Percentiles rank a stretch among this genome's conserved stretches.
phyloP scores from a whole-genome alignment of 64 coral and sea anemone species.

The Catalaphyllia jardinei region DNA sequence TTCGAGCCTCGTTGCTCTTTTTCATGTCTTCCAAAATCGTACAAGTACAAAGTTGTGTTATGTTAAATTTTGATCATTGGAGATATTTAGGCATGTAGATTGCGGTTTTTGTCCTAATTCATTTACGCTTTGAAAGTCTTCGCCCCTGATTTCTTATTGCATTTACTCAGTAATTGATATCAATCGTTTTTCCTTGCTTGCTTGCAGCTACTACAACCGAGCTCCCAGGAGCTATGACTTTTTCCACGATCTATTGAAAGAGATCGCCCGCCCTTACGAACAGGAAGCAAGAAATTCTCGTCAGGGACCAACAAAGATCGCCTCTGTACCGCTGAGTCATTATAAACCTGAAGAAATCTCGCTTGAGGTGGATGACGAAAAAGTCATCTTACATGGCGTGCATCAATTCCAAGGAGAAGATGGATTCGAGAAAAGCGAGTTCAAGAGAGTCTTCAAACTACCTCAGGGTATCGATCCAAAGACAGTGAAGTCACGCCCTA shows the following conservation, averaged over 20 bases:
- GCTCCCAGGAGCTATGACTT: background rate
- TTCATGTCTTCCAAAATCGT: too few species aligned
- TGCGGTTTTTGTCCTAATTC: too few species aligned
- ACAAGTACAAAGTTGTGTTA: too few species aligned
- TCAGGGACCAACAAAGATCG: conserved; percentile 11
- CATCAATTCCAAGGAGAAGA: conserved; percentile 63
- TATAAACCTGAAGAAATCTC: conserved; percentile 63
- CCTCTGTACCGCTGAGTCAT: conserved; percentile 8
- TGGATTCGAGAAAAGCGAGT: conserved; percentile 72
- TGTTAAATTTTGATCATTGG: too few species aligned
- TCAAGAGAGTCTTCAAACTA: conserved; percentile 59
- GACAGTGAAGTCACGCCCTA: conserved; percentile 47
- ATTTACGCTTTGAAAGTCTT: too few species aligned
- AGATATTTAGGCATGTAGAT: too few species aligned
- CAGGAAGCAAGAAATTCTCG: background rate
- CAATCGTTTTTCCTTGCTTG: background rate
- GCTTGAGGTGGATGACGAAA: conserved; percentile 18
- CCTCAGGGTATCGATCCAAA: conserved; percentile 76
- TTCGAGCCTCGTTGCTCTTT: too few species aligned
- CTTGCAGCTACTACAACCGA: background rate
- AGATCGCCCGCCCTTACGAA: background rate
- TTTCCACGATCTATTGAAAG: conserved; percentile 8
- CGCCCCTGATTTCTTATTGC: too few species aligned
- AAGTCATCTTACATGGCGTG: conserved; percentile 63
- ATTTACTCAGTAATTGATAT: too few species aligned